Conservation (phyloP, 2,888 invertebrate species). For the Chaetoderma sp. region DNA sequence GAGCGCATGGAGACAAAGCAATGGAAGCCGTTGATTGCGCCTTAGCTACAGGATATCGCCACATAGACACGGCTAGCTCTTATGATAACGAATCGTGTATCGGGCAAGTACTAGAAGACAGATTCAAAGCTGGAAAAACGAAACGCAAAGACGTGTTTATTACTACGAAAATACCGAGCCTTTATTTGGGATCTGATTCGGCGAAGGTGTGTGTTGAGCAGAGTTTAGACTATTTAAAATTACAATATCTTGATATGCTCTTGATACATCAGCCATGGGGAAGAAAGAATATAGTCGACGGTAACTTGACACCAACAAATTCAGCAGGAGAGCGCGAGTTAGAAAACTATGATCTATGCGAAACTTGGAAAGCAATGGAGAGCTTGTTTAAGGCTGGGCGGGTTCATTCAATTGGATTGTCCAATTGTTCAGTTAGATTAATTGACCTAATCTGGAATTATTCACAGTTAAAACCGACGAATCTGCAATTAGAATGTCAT, state of each 20-base stretch:
- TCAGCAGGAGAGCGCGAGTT: conserved; percentile 35
- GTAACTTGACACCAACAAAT: conserved; percentile 31
- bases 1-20: conserved; percentile 36
- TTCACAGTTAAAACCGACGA: conserved; percentile 44
- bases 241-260: conserved; percentile 49
- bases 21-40: conserved; percentile 46
- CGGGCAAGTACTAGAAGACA: conserved; percentile 41
- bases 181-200: conserved; percentile 36
- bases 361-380: conserved; percentile 51
- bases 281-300: conserved; percentile 40
- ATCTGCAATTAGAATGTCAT: conserved; percentile 55
- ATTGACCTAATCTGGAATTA: conserved; percentile 41
- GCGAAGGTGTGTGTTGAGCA: conserved; percentile 40
- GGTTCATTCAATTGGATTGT: conserved; percentile 49
- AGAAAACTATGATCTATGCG: conserved; percentile 38
- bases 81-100: conserved; percentile 52
- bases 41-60: conserved; percentile 45
- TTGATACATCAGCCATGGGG: conserved; percentile 58
- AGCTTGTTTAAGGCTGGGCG: conserved; percentile 36
- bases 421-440: conserved; percentile 50
- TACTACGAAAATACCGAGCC: conserved; percentile 47
- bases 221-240: conserved; percentile 45
- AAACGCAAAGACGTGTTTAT: conserved; percentile 48
- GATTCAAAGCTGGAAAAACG: conserved; percentile 40
- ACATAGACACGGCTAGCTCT: conserved; percentile 50